These are phyloP conservation scores for Clitarchus hookeri DNA, from an alignment of 2,888 invertebrate species.

Conservation along the genomic window DNA sequence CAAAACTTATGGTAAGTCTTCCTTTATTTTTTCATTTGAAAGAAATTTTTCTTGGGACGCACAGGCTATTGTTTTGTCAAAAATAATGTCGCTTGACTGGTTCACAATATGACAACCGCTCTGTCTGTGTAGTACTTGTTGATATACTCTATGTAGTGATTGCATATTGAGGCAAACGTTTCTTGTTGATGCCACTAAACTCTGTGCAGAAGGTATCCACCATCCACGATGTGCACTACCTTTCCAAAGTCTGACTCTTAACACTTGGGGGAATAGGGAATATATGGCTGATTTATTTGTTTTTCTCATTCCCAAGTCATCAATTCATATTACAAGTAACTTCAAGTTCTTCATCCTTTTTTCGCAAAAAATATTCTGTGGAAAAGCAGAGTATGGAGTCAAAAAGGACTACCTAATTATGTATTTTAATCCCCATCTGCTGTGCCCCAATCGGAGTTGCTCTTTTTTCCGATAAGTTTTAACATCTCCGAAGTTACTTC, in stretches of 20 bases:
- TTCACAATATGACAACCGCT: too few species aligned
- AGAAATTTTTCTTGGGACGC: too few species aligned
- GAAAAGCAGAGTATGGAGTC: neutral
- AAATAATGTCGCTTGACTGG: too few species aligned
- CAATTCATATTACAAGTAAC: neutral
- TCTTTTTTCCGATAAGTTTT: neutral
- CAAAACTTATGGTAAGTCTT: too few species aligned
- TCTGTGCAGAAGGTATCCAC: neutral
- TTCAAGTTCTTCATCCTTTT: neutral
- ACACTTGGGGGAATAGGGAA: too few species aligned
- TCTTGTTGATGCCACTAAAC: neutral
- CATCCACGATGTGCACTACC: neutral
- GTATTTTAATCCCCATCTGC: neutral
- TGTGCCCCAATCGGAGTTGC: neutral
- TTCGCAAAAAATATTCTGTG: neutral
- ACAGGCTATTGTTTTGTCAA: too few species aligned
- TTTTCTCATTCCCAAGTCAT: neutral
- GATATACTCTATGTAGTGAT: too few species aligned
- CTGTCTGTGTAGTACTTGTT: neutral
- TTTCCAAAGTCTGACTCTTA: neutral
- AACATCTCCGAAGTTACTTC: constrained; percentile 17
- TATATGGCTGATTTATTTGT: neutral
- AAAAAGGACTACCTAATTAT: neutral
- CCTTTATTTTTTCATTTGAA: too few species aligned
- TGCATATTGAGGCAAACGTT: too few species aligned